Evolutionary conservation across 2,888 invertebrate species (phyloP).

Genomic region (Sclerodermus sp.): DNA sequence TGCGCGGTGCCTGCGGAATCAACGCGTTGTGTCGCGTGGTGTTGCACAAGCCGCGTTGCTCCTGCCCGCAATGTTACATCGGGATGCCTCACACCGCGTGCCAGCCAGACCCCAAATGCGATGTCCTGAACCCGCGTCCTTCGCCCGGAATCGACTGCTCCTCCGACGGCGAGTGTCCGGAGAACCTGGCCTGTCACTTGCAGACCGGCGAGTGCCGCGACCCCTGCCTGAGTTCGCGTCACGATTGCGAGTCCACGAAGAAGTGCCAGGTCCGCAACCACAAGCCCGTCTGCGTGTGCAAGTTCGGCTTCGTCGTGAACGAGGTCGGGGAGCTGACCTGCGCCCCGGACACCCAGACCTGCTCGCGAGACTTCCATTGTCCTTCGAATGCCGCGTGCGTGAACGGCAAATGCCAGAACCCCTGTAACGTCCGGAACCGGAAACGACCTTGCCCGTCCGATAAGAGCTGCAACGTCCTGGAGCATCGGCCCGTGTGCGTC

Average conservation of each 20-base stretch:
- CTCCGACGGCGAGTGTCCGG: slow-evolving; percentile 72
- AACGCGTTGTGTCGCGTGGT: slow-evolving; percentile 87
- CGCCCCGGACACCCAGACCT: slow-evolving; percentile 79
- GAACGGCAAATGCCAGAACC: slow-evolving; percentile 82
- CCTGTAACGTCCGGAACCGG: slow-evolving; percentile 66
- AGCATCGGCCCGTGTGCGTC: slow-evolving; percentile 84
- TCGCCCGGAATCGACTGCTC: slow-evolving; percentile 67
- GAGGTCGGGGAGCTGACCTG: slow-evolving; percentile 86
- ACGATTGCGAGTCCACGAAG: slow-evolving; percentile 79
- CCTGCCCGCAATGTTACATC: slow-evolving; percentile 84
- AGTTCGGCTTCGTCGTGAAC: slow-evolving; percentile 84
- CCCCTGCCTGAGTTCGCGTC: slow-evolving; percentile 72
- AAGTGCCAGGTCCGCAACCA: slow-evolving; percentile 87
- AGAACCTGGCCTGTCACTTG: slow-evolving; percentile 73
- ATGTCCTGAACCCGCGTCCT: slow-evolving; percentile 65
- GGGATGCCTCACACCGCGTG: slow-evolving; percentile 82
- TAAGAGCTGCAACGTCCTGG: slow-evolving; percentile 84
- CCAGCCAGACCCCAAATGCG: slow-evolving; percentile 78
- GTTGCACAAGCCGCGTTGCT: slow-evolving; percentile 82
- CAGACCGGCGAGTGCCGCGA: slow-evolving; percentile 75
- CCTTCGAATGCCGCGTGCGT: slow-evolving; percentile 84
- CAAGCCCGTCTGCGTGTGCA: slow-evolving; percentile 84
- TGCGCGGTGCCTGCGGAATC: slow-evolving; percentile 85
- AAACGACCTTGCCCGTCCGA: slow-evolving; percentile 72
- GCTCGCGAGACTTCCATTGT: slow-evolving; percentile 80